Evolutionary conservation across 2,888 invertebrate genomes (phyloP).

Genomic region (Chydorus sphaericus): DNA sequence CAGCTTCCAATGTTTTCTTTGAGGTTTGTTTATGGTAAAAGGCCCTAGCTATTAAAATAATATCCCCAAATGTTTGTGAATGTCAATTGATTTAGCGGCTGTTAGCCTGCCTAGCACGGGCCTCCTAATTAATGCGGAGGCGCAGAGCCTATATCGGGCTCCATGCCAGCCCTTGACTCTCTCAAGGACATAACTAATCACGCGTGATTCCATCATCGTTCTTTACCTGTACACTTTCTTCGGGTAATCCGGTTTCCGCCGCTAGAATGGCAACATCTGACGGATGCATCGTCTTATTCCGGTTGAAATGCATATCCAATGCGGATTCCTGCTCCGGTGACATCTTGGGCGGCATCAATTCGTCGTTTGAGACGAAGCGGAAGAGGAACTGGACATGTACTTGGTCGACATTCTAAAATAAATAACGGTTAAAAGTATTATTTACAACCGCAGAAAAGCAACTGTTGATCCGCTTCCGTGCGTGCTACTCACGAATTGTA

Average conservation of each 20-base stretch:
- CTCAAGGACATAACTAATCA: background rate
- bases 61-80: too few relatives aligned
- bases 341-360: constrained; percentile 17
- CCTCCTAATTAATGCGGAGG: background rate
- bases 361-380: too few relatives aligned
- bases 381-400: background rate
- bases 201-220: background rate
- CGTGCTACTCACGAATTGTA: background rate
- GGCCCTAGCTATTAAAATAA: too few relatives aligned
- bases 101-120: too few relatives aligned
- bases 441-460: background rate
- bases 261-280: constrained; percentile 36
- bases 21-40: too few relatives aligned
- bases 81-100: too few relatives aligned
- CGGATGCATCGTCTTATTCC: constrained; percentile 35
- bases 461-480: background rate
- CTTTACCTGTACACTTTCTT: constrained; percentile 33
- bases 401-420: background rate
- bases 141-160: background rate
- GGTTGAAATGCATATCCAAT: constrained; percentile 35
- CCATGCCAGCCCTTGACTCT: background rate
- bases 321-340: constrained; percentile 33
- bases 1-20: too few relatives aligned
- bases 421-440: background rate
- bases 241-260: constrained; percentile 37